Evolutionary conservation across 2,797 vertebrate genomes (phyloP).

Genomic region (Adrianichthys oophorus): DNA sequence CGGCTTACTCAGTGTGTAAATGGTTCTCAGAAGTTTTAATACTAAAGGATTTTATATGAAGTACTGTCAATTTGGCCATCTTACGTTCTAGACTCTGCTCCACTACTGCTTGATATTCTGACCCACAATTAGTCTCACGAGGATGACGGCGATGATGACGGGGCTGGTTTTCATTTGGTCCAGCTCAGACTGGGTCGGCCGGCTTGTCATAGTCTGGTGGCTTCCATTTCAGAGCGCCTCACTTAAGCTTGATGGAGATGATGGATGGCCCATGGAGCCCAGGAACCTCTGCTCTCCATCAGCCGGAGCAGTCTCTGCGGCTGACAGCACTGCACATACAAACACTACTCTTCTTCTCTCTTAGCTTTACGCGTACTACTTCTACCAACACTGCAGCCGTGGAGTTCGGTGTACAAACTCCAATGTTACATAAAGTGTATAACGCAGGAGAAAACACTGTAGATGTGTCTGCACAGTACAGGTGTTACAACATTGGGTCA

Average conservation of each 20-base stretch:
- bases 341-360: background rate
- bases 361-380: background rate
- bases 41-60: no score
- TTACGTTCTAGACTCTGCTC: background rate
- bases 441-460: no score
- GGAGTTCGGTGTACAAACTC: no score
- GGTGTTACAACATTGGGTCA: no score
- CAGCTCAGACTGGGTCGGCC: constrained; percentile 36
- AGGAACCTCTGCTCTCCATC: constrained; percentile 91
- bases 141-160: constrained; percentile 38
- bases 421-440: no score
- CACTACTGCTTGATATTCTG: constrained; percentile 18
- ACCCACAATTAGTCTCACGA: constrained; percentile 21
- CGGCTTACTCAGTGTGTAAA: no score
- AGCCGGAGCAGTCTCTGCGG: constrained; percentile 82
- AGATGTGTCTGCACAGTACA: no score
- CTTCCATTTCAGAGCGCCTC: constrained; percentile 64
- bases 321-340: constrained; percentile 40
- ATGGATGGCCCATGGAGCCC: constrained; percentile 93
- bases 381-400: background rate
- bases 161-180: constrained; percentile 78
- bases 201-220: constrained; percentile 41
- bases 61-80: no score
- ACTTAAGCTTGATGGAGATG: constrained; percentile 98
- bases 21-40: no score